Conservation (phyloP, 2,888 invertebrate species). For the Charanyca ferruginea region DNA sequence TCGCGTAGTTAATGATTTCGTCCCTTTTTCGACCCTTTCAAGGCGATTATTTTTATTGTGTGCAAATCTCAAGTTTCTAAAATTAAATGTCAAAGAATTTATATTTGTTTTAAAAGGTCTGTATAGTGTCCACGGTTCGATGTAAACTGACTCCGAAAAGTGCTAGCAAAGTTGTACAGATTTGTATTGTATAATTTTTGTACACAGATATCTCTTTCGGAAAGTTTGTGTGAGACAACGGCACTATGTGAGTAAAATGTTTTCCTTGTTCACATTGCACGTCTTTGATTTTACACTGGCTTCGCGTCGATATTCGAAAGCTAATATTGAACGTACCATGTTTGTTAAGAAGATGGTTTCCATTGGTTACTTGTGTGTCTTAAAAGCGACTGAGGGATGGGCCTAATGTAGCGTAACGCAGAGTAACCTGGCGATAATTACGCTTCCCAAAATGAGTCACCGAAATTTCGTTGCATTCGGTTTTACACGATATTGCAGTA, state of each 20-base stretch:
- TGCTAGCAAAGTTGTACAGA: slow-evolving; percentile 22
- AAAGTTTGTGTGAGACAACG: slow-evolving; percentile 68
- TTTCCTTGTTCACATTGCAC: slow-evolving; percentile 72
- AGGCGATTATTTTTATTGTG: slow-evolving; percentile 41
- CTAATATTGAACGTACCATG: slow-evolving; percentile 67
- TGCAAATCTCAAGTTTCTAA: slow-evolving; percentile 15
- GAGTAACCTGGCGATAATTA: not conserved
- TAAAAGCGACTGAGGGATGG: too few species aligned
- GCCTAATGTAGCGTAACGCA: not conserved
- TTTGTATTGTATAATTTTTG: slow-evolving; percentile 59
- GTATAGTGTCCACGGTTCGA: not conserved
- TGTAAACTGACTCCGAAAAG: slow-evolving; percentile 13
- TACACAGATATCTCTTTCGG: slow-evolving; percentile 54
- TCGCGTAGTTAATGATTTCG: slow-evolving; percentile 27
- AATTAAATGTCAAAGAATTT: not conserved
- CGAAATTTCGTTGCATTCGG: not conserved
- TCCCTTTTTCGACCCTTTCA: slow-evolving; percentile 41
- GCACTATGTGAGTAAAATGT: slow-evolving; percentile 71
- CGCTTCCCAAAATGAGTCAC: not conserved
- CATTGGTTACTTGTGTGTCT: not conserved
- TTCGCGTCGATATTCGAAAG: slow-evolving; percentile 68
- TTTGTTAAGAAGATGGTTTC: slow-evolving; percentile 18
- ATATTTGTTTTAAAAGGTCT: not conserved
- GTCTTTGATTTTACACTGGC: slow-evolving; percentile 67
- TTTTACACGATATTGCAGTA: not conserved